phyloP scores from a whole-genome alignment of 2,888 invertebrate genomes.

The Epistrophe eligans region DNA sequence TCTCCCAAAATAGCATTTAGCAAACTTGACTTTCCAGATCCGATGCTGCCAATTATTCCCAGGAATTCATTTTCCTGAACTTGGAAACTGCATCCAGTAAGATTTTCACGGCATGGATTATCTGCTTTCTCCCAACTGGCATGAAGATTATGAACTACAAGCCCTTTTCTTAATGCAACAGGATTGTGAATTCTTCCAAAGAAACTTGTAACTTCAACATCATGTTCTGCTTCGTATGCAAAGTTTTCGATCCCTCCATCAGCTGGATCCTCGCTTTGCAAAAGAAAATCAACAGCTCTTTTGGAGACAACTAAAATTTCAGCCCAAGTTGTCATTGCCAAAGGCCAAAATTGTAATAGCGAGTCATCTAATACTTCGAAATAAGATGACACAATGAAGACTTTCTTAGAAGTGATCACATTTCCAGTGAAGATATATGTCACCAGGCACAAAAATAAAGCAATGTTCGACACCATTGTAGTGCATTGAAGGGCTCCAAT shows the following conservation, averaged over 20 bases:
- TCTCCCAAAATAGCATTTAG: conserved; percentile 89
- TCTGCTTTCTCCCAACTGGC: conserved; percentile 65
- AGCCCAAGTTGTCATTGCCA: conserved; percentile 90
- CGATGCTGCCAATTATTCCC: conserved; percentile 88
- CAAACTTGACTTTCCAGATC: conserved; percentile 88
- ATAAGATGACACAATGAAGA: conserved; percentile 92
- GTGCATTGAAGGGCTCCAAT: conserved; percentile 89
- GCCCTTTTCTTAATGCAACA: conserved; percentile 45
- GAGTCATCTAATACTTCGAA: conserved; percentile 91
- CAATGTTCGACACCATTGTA: conserved; percentile 91
- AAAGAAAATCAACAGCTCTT: conserved; percentile 88
- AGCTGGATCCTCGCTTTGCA: conserved; percentile 79
- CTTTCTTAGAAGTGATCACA: conserved; percentile 88
- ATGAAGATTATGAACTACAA: conserved; percentile 47
- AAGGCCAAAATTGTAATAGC: conserved; percentile 92
- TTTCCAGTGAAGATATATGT: conserved; percentile 88
- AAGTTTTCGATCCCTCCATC: conserved; percentile 66
- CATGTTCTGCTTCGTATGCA: conserved; percentile 50
- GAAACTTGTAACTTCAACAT: conserved; percentile 27
- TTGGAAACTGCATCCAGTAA: conserved; percentile 83
- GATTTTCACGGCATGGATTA: conserved; percentile 58
- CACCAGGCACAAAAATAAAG: conserved; percentile 90
- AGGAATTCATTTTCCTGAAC: conserved; percentile 63
- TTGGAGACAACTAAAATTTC: conserved; percentile 90
- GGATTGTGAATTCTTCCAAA: conserved; percentile 62